These are phyloP conservation scores for Zootermopsis nevadensis DNA, from an alignment of 2,888 invertebrate species.

Conservation along the genomic window DNA sequence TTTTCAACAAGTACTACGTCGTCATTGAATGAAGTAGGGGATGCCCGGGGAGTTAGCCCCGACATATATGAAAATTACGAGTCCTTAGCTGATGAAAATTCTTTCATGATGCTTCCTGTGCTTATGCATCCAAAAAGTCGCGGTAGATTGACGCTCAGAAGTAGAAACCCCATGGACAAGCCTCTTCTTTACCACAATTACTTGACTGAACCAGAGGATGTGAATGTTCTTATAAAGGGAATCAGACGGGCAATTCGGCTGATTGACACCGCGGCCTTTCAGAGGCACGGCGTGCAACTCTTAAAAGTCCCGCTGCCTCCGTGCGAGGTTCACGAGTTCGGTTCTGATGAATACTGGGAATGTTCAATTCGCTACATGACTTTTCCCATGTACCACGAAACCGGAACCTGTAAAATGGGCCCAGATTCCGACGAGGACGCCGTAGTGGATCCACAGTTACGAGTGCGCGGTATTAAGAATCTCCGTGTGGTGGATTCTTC, in stretches of 20 bases:
- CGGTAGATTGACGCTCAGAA: conserved; percentile 74
- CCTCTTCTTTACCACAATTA: conserved; percentile 79
- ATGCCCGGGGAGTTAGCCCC: too few species aligned
- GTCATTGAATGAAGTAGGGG: too few species aligned
- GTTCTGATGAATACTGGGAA: conserved; percentile 25
- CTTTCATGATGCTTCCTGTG: conserved; percentile 70
- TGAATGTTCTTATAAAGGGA: conserved; percentile 71
- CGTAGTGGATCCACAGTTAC: conserved; percentile 44
- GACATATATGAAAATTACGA: too few species aligned
- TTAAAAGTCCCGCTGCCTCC: conserved; percentile 30
- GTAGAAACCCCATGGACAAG: conserved; percentile 72
- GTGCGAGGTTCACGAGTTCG: conserved; percentile 23
- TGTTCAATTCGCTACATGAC: conserved; percentile 58
- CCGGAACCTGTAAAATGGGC: conserved; percentile 52
- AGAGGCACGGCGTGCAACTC: conserved; percentile 50
- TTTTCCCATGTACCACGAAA: conserved; percentile 56
- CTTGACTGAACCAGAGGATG: conserved; percentile 72
- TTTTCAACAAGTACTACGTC: too few species aligned
- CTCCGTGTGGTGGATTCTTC: conserved; percentile 48
- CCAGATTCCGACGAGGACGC: conserved; percentile 50
- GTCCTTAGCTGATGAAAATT: conserved; percentile 53
- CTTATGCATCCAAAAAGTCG: conserved; percentile 75
- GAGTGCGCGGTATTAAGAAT: conserved; percentile 42
- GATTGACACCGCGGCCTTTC: conserved; percentile 67
- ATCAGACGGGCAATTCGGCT: conserved; percentile 70